Conservation (phyloP, 2,113 vertebrate species). For the Chiloscyllium plagiosum region DNA sequence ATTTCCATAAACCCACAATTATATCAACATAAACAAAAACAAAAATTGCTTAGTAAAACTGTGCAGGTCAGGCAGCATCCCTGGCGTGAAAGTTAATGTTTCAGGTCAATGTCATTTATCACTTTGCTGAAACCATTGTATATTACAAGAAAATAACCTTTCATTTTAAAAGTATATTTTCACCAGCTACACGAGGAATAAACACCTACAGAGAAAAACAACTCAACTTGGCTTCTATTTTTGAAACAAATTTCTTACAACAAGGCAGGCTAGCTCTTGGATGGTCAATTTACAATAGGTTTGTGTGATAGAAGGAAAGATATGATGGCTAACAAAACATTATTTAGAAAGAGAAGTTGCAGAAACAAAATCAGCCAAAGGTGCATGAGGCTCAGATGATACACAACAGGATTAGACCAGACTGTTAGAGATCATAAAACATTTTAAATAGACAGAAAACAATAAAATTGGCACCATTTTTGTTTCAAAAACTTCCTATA, state of each 20-base stretch:
- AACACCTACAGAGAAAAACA: not conserved
- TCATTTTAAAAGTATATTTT: not conserved
- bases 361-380: constrained; percentile 63
- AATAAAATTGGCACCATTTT: constrained; percentile 75
- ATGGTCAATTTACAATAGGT: constrained; percentile 94
- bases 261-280: constrained; percentile 41
- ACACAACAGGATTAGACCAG: constrained; percentile 62
- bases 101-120: not conserved
- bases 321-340: constrained; percentile 78
- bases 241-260: not conserved
- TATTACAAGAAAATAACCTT: not conserved
- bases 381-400: constrained; percentile 63
- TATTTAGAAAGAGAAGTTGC: constrained; percentile 71
- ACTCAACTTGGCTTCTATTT: not conserved
- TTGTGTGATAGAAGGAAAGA: constrained; percentile 74
- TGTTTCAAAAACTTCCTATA: constrained; percentile 57
- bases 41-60: too few relatives aligned
- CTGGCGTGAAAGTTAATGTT: too few relatives aligned
- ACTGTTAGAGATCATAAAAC: constrained; percentile 71
- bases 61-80: too few relatives aligned
- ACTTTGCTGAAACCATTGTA: not conserved
- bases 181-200: not conserved
- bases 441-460: constrained; percentile 47
- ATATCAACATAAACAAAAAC: too few relatives aligned
- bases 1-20: not conserved